phyloP scores from a whole-genome alignment of 2,888 invertebrate species.

The Tipula lateralis region DNA sequence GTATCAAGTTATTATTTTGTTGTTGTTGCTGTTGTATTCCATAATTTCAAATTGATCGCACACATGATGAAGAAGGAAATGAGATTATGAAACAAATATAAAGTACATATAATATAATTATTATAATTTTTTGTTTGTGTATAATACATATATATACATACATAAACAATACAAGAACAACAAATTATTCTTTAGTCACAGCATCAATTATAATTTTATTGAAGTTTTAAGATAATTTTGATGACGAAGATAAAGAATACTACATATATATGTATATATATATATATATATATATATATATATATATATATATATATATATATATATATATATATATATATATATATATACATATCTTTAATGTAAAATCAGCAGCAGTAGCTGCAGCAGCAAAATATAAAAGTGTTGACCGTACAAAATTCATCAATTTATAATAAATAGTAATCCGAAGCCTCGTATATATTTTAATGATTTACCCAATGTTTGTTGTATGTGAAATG shows the following conservation, averaged over 20 bases:
- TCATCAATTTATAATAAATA: neutral
- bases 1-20: slow-evolving; percentile 4
- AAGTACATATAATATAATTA: neutral
- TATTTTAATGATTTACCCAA: slow-evolving; percentile 21
- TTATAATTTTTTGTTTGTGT: neutral
- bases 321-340: neutral
- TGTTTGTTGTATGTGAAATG: neutral
- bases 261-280: no score
- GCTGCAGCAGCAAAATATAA: neutral
- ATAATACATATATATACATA: neutral
- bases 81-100: neutral
- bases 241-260: slow-evolving; percentile 9
- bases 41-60: slow-evolving; percentile 1
- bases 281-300: neutral
- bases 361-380: neutral
- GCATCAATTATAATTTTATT: neutral
- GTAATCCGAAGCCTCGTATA: neutral
- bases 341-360: neutral
- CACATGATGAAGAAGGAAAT: slow-evolving; percentile 2
- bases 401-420: neutral
- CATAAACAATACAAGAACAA: neutral
- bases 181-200: slow-evolving; percentile 24
- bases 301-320: neutral
- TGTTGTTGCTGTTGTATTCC: neutral
- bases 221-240: neutral